Base-by-base conservation (phyloP, 2,797 vertebrate species). In the Eospalax fontanierii region DNA sequence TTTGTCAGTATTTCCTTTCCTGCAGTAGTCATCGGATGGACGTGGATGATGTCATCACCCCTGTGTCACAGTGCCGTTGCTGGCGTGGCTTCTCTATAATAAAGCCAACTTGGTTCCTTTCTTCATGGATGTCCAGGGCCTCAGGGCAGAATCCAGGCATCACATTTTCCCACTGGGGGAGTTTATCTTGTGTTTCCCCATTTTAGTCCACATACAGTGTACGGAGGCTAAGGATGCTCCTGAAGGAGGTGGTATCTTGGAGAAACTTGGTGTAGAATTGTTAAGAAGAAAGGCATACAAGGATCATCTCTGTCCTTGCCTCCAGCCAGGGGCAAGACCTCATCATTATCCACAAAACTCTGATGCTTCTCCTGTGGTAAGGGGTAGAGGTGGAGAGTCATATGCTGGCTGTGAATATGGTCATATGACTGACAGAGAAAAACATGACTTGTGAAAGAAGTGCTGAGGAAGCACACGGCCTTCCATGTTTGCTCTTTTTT, bases 21-120 rank as follows among this genome's bases (percentile, higher is more conserved):
- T n/a, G n/a, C 33, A 59, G 22, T 24, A 26, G 22, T 0, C 0
- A 9, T 1, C 0, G 0, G 76, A 4, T 6, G 71, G 7, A 30
- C 12, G 4, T 5, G 16, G 33, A 2, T 38, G 78, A 46, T 0
- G 15, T 38, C 40, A 3, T 18, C 46, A 9, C 15, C 91, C 4
- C n/a, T 21, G 21, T 11, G 66, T 50, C 1, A 15, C 16, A 12
- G 35, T 19, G 2, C 19, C 33, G 2, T 0, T 1, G 28, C 54
- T 6, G 66, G 9, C 74, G 66, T 26, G 12, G 76, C 50, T 54
- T 0, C 0, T 76, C 85, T 30, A 30, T 28, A n/a, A 35, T 12
- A 21, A 38, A 87, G 46, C 65, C 75, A 75, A 35, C 74, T 85
- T 1, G 1, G 30, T 30, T 2, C 0, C 1, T 38, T 71, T 70